Conservation (phyloP, 1,140 invertebrate species). For the Zaprionus ghesquierei region DNA sequence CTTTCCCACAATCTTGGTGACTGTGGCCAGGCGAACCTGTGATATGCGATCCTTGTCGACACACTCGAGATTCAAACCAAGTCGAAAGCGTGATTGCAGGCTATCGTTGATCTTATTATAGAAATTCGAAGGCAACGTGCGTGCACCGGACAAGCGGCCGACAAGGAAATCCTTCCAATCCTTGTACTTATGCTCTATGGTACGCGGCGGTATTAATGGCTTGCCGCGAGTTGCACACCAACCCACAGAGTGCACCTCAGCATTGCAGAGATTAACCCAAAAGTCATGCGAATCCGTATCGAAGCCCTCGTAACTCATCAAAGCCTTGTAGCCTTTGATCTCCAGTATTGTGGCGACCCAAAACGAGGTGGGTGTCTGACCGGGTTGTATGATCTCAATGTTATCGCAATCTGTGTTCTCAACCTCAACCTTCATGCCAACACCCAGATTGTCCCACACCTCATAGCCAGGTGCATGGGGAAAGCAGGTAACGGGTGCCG, state of each 20-base stretch:
- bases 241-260: conserved; percentile 96
- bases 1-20: conserved; percentile 95
- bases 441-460: conserved; percentile 95
- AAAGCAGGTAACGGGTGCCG: conserved; percentile 95
- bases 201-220: conserved; percentile 95
- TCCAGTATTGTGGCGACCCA: conserved; percentile 97
- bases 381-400: conserved; percentile 85
- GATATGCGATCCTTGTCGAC: conserved; percentile 98
- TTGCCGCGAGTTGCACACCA: conserved; percentile 98
- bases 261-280: conserved; percentile 97
- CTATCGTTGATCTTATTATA: conserved; percentile 93
- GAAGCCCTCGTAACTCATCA: conserved; percentile 96
- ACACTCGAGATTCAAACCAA: conserved; percentile 94
- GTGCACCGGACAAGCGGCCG: conserved; percentile 94
- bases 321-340: conserved; percentile 95
- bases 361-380: conserved; percentile 90
- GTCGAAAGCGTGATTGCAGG: conserved; percentile 91
- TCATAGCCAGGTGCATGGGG: conserved; percentile 95
- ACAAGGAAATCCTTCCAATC: conserved; percentile 98
- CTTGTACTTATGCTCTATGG: conserved; percentile 94
- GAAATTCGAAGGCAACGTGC: conserved; percentile 96
- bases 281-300: conserved; percentile 95
- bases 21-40: conserved; percentile 94
- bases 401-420: conserved; percentile 95
- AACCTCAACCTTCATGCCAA: conserved; percentile 98